Percentiles rank a stretch among this genome's conserved stretches.
Conservation (phyloP, 2,113 vertebrate species). For the Chroicocephalus ridibundus region DNA sequence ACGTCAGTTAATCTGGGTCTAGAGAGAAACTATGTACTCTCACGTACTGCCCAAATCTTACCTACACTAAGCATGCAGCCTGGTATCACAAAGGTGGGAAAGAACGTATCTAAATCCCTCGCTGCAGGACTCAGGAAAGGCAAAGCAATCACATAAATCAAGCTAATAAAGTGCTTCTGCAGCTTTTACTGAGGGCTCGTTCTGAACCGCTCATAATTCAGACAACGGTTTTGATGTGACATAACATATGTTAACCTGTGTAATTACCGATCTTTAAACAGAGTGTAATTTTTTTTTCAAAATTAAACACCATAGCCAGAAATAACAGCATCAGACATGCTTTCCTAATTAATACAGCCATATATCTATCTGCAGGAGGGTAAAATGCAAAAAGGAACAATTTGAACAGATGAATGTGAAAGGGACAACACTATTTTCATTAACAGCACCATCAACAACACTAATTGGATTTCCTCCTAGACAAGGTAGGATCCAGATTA, state of each 20-base stretch:
- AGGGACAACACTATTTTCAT: neutral
- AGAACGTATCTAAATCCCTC: neutral
- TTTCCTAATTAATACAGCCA: conserved; percentile 16
- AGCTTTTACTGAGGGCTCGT: neutral
- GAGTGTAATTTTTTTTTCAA: neutral
- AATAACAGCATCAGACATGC: conserved; percentile 26
- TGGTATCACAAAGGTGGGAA: neutral
- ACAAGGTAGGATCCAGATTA: conserved; percentile 1
- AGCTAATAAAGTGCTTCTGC: neutral
- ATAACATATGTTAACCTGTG: conserved; percentile 52
- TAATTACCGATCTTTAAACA: conserved; percentile 46
- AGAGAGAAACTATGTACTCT: neutral
- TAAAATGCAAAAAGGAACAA: conserved; percentile 1
- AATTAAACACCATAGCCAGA: conserved; percentile 26
- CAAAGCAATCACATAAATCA: conserved; percentile 12
- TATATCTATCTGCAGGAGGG: conserved; percentile 12
- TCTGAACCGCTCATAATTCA: neutral
- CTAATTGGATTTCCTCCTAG: conserved; percentile 14
- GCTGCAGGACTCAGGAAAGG: neutral
- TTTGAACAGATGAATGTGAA: neutral
- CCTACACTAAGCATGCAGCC: neutral
- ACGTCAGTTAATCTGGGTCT: neutral
- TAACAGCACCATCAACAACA: conserved; percentile 17
- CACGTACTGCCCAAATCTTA: neutral
- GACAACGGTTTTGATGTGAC: conserved; percentile 15